A percentile compares a stretch with the other conserved stretches of the same genome.
Conservation (phyloP, 2,888 invertebrate species). For the Brachypterus glaber region DNA sequence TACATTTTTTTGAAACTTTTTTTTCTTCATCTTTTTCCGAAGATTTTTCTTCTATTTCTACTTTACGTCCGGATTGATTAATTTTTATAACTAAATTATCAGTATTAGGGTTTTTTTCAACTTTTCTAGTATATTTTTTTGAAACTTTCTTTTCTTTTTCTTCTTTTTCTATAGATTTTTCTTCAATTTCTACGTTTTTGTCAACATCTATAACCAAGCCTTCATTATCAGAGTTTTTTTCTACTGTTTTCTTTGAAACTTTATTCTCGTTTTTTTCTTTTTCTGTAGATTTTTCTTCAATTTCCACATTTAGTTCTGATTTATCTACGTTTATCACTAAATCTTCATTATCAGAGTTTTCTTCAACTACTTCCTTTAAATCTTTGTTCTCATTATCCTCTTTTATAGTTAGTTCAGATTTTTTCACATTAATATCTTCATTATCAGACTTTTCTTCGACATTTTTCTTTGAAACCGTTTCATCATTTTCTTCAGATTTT, state of each 20-base stretch:
- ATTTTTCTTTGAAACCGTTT: conserved; percentile 3
- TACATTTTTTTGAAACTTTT: conserved; percentile 5
- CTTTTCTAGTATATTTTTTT: too few species aligned
- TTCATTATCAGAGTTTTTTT: neutral
- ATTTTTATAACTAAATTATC: too few species aligned
- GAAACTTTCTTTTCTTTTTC: too few species aligned
- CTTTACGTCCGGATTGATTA: too few species aligned
- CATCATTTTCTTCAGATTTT: neutral
- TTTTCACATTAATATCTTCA: neutral
- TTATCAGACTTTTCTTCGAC: neutral
- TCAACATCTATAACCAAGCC: conserved; percentile 9
- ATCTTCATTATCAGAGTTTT: conserved; percentile 1
- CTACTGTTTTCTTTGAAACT: neutral
- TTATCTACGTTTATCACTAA: neutral
- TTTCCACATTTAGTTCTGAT: neutral
- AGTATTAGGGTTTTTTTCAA: too few species aligned
- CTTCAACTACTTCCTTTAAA: too few species aligned
- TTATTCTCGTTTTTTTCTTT: neutral
- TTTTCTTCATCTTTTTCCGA: conserved; percentile 6
- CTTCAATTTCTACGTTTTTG: conserved; percentile 5
- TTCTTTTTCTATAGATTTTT: conserved; percentile 6
- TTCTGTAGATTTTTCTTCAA: neutral
- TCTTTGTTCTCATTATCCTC: too few species aligned
- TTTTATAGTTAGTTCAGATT: too few species aligned
- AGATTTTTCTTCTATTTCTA: too few species aligned